Base-by-base conservation (phyloP, 2,113 vertebrate species). In the Salvelinus alpinus region DNA sequence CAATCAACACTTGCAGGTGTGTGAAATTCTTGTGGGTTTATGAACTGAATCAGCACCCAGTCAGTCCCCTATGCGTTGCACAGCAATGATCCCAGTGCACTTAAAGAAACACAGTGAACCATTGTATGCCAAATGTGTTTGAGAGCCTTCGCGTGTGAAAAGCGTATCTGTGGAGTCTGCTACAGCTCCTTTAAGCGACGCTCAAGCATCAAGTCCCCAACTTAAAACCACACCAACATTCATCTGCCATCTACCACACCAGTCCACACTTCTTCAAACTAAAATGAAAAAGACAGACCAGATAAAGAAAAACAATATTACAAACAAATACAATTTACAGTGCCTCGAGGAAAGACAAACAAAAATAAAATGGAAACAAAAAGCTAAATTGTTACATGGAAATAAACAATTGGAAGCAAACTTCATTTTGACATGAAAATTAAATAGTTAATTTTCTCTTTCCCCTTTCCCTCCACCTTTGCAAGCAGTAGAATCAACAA, bases 101-200 rank as follows among this genome's bases (percentile, higher is more conserved):
- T 59, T 29, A 60, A 25, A 14, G 76, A 81, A 88, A 82, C 85
- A 91, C 86, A 89, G 89, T 91, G 87, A 90, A 88, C 75, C 80
- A 77, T 88, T 80, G 75, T 81, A 82, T 85, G 68, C 66, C 25
- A 64, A 82, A 69, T 75, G 78, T 82, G 84, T 89, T 81, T 82
- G 73, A 80, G 78, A 81, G 74, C 77, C 80, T 76, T 72, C 80
- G 77, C 77, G 76, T 80, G 78, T 81, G 76, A 80, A 78, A 68
- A 29, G 70, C 48, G 18, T 72, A 62, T 71, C 67, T 44, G 57
- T 82, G 78, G 48, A 74, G 73, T 80, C 76, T 80, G 14, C 76
- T 87, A 83, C 81, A 76, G 69, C 78, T 85, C 27, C 66, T 29
- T 57, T 2, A 65, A 66, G 60, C 66, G 73, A 24, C 72, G 38